A percentile compares a stretch with the other conserved stretches of the same genome.
Conservation (phyloP, 2,888 invertebrate genomes). For the Hedychridium roseum region DNA sequence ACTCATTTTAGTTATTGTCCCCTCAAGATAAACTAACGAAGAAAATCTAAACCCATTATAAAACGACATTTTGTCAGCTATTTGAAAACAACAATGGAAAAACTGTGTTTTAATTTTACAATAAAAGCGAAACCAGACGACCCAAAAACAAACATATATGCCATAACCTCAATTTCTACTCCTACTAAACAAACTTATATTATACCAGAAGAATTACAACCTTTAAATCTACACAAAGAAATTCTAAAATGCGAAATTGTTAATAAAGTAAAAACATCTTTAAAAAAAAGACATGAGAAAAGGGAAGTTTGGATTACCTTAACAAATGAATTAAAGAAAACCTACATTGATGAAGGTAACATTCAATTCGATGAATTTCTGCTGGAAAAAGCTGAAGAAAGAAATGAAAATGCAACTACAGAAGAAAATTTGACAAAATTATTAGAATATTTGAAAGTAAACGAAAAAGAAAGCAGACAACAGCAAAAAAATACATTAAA, state of each 20-base stretch:
- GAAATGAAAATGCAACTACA: slow-evolving; percentile 2
- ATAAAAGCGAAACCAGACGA: too few species aligned
- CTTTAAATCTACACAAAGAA: slow-evolving; percentile 8
- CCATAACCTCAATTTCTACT: slow-evolving; percentile 22
- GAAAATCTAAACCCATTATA: too few species aligned
- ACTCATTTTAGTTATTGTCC: too few species aligned
- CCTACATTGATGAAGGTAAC: slow-evolving; percentile 27
- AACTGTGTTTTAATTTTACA: too few species aligned
- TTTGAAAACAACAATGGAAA: too few species aligned
- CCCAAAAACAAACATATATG: slow-evolving; percentile 12
- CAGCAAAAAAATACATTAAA: slow-evolving; percentile 19
- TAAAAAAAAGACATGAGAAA: slow-evolving; percentile 19
- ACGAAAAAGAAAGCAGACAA: slow-evolving; percentile 9
- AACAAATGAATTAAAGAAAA: slow-evolving; percentile 13
- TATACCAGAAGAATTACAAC: slow-evolving; percentile 13
- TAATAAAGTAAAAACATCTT: slow-evolving; percentile 18
- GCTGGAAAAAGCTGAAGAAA: slow-evolving; percentile 21
- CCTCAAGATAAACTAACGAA: too few species aligned
- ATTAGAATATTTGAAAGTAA: too few species aligned
- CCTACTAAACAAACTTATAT: slow-evolving; percentile 3
- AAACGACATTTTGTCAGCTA: too few species aligned
- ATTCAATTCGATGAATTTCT: slow-evolving; percentile 19
- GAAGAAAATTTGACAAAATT: slow-evolving; percentile 12
- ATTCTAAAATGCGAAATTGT: slow-evolving; percentile 7
- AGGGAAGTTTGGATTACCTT: slow-evolving; percentile 20